Percentiles rank a stretch among this genome's conserved stretches.
Evolutionary conservation across 2,797 vertebrate species (phyloP).

Genomic region (Phrynocephalus forsythii): DNA sequence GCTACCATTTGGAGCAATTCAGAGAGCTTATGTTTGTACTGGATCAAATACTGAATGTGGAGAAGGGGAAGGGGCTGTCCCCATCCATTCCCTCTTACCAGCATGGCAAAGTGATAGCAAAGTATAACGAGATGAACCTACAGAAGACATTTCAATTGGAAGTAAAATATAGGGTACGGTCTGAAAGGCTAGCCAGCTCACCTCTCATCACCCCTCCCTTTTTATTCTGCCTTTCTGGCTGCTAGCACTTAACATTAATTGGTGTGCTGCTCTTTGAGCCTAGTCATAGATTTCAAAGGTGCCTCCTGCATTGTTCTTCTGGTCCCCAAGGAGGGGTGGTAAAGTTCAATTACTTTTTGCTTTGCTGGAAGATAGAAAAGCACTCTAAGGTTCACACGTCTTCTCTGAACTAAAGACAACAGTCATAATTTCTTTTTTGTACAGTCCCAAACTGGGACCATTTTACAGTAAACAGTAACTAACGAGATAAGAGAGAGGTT

Average conservation of each 20-base stretch:
- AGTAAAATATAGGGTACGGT: slow-evolving; percentile 19
- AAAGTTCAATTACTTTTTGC: background rate
- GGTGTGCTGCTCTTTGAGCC: slow-evolving; percentile 18
- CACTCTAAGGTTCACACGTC: slow-evolving; percentile 30
- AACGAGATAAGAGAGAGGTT: slow-evolving; percentile 26
- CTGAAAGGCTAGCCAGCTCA: slow-evolving; percentile 12
- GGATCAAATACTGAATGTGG: background rate
- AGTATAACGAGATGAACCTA: slow-evolving; percentile 1
- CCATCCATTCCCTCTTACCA: background rate
- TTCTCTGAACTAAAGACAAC: slow-evolving; percentile 19
- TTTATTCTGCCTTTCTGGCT: slow-evolving; percentile 16
- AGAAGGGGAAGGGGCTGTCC: background rate
- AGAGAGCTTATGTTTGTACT: slow-evolving; percentile 5
- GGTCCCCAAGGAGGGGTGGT: slow-evolving; percentile 7
- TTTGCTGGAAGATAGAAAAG: slow-evolving; percentile 28
- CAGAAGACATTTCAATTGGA: slow-evolving; percentile 33
- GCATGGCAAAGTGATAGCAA: background rate
- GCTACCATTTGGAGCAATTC: slow-evolving; percentile 9
- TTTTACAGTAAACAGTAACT: slow-evolving; percentile 18
- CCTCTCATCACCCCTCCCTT: background rate
- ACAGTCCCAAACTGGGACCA: slow-evolving; percentile 17
- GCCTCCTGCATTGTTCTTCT: background rate
- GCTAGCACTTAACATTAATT: slow-evolving; percentile 35
- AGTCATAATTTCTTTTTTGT: background rate
- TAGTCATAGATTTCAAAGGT: slow-evolving; percentile 22